phyloP scores from a whole-genome alignment of 2,113 vertebrate genomes.

The Nettapus auritus region DNA sequence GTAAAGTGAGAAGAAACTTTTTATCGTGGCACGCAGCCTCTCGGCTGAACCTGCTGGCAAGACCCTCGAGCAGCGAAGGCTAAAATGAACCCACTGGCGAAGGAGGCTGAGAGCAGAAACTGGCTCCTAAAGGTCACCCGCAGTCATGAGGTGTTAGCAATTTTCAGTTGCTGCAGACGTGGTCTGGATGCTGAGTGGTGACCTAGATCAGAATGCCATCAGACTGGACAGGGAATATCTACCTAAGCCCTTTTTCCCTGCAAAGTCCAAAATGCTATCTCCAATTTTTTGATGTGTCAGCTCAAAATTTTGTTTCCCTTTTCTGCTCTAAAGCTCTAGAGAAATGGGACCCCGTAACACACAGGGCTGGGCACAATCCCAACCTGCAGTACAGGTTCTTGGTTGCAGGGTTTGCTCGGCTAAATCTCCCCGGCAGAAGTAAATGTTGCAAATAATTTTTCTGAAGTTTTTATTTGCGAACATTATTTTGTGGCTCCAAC shows the following conservation, averaged over 20 bases:
- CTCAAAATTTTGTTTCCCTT: background rate
- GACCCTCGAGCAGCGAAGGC: background rate
- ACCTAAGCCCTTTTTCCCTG: background rate
- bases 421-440: slow-evolving; percentile 7
- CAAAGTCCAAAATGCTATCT: background rate
- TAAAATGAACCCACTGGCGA: background rate
- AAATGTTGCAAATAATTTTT: slow-evolving; percentile 55
- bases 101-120: background rate
- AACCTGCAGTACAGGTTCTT: background rate
- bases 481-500: slow-evolving; percentile 27
- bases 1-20: background rate
- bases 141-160: background rate
- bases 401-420: background rate
- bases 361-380: background rate
- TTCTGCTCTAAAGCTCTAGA: background rate
- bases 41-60: background rate
- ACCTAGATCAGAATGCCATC: background rate
- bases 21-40: background rate
- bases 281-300: background rate
- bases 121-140: slow-evolving; percentile 2
- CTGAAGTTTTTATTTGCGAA: slow-evolving; percentile 57
- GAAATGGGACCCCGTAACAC: background rate
- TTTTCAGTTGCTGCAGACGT: background rate
- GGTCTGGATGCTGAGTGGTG: background rate
- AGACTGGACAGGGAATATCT: background rate